Percentiles rank a stretch among this genome's conserved stretches.
Conservation (phyloP, 1,140 invertebrate species). For the Papilio polyxenes region DNA sequence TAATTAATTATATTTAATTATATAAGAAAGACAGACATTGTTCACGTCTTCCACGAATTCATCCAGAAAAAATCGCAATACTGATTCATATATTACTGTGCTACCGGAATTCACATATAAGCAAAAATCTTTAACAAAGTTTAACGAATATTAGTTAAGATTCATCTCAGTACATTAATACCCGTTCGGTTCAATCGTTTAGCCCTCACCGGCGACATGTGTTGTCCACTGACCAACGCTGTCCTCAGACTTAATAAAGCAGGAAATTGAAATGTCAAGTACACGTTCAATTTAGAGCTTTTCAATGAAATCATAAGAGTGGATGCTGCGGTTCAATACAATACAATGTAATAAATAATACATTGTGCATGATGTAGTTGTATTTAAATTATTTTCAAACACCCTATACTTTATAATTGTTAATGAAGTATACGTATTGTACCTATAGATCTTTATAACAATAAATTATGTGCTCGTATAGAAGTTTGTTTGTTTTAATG, state of each 20-base stretch:
- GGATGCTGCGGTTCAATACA: conserved; percentile 12
- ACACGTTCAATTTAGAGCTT: conserved; percentile 49
- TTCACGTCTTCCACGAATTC: too few species aligned
- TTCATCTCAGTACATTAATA: conserved; percentile 4
- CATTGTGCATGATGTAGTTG: not conserved
- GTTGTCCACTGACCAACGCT: conserved; percentile 42
- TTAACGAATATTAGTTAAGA: not conserved
- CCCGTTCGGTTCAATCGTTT: not conserved
- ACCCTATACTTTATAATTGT: conserved; percentile 6
- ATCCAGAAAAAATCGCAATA: too few species aligned
- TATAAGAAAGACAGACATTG: too few species aligned
- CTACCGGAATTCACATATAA: not conserved
- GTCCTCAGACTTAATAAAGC: conserved; percentile 42
- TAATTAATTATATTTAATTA: too few species aligned
- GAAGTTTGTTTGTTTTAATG: not conserved
- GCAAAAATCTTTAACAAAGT: not conserved
- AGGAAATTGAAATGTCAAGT: conserved; percentile 72
- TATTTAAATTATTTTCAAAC: conserved; percentile 12
- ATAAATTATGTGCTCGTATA: not conserved
- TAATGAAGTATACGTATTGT: not conserved
- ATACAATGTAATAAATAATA: conserved; percentile 23
- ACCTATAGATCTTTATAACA: not conserved
- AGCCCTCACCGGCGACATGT: conserved; percentile 15
- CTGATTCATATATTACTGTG: not conserved
- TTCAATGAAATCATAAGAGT: conserved; percentile 37